Conservation (phyloP, 2,888 invertebrate genomes). For the Pseudococcus jackbeardsleyi region DNA sequence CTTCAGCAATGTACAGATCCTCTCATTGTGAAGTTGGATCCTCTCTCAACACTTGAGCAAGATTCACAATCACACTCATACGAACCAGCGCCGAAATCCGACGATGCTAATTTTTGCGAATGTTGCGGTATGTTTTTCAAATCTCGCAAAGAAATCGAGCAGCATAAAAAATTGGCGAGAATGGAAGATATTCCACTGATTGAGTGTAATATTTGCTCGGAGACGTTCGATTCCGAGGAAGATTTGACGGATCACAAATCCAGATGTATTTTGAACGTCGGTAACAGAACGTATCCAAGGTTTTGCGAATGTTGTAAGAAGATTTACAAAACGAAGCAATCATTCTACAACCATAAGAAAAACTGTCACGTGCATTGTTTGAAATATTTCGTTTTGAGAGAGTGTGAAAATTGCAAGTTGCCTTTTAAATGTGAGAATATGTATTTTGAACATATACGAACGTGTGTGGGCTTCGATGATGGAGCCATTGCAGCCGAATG, state of each 20-base stretch:
- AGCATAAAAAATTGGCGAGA: neutral
- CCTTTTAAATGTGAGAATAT: slow-evolving; percentile 48
- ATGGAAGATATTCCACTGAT: neutral
- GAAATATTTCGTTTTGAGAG: slow-evolving; percentile 7
- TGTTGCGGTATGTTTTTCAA: slow-evolving; percentile 43
- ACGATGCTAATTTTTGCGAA: neutral
- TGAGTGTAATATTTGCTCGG: neutral
- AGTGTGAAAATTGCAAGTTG: neutral
- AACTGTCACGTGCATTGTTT: slow-evolving; percentile 29
- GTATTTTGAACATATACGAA: neutral
- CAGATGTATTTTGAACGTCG: neutral
- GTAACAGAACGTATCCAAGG: slow-evolving; percentile 13
- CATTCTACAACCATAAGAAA: slow-evolving; percentile 38
- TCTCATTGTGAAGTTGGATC: neutral
- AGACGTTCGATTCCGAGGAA: neutral
- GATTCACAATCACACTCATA: neutral
- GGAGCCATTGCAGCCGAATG: slow-evolving; percentile 14
- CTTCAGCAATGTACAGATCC: slow-evolving; percentile 8
- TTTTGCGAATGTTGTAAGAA: slow-evolving; percentile 47
- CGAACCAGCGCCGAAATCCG: neutral
- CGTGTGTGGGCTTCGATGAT: neutral
- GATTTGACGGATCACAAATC: neutral
- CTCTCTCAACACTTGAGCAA: neutral
- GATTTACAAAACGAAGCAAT: neutral
- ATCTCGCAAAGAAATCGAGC: neutral